Evolutionary conservation across 2,888 invertebrate genomes (phyloP), one percentile per base, ranked within the genome.

Genomic region (Agonopterix subpropinquella): DNA sequence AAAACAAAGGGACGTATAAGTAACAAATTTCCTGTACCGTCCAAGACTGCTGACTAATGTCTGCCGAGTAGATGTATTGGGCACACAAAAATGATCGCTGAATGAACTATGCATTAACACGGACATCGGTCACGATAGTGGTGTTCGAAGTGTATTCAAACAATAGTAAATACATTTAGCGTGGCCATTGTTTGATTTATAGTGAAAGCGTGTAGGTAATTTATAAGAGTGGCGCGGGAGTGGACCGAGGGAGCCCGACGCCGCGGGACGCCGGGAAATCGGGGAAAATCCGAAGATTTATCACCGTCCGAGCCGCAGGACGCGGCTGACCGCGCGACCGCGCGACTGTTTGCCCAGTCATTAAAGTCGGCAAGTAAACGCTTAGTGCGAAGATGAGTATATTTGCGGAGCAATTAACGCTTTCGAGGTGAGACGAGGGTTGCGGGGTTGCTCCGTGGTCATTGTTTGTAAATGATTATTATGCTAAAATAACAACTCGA

Each of bases 101-200:
- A 67, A 69, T 73, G 72, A 73, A 71, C 72, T 72, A 76, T 70
- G 70, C 68, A 67, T 67, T 64, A 60, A 62, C 61, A 57, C 55
- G 58, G 62, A 65, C 63, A 64, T 64, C 62, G 67, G 65, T 66
- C 65, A 64, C 64, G 64, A 67, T 66, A 67, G 72, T 69, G 65
- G 67, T 73, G 72, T 73, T 65, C 70, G 71, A 78, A 76, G 80
- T 80, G 80, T 78, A 76, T 79, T 81, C 81, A 77, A 85, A 87
- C 85, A 86, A 86, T 86, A 81, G 83, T 84, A 82, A 86, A 83
- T 79, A 82, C 85, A 87, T 85, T 87, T 84, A 83, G 80, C 73
- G 67, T 63, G 71, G 70, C 73, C 77, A 78, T 84, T 80, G 80
- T 82, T 77, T 84, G 86, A 87, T 88, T 87, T 86, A 88, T 86